Evolutionary conservation across 2,113 vertebrate genomes (phyloP).

Genomic region (Thalassarche chlororhynchos): DNA sequence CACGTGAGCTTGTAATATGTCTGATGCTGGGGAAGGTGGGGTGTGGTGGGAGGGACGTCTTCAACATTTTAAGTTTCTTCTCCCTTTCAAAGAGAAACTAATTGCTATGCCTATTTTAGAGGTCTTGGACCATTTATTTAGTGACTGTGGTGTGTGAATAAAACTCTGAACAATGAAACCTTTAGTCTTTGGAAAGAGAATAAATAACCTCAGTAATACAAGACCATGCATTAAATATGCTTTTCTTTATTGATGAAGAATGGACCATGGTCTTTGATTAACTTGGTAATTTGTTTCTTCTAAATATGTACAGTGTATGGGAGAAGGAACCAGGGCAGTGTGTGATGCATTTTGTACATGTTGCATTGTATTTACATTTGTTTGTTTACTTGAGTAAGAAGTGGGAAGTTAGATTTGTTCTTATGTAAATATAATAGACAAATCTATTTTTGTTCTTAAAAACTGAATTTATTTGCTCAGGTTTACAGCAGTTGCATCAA

Average conservation of each 20-base stretch:
- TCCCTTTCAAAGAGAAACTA: background rate
- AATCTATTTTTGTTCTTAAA: background rate
- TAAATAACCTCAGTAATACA: background rate
- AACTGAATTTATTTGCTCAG: background rate
- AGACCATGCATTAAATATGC: background rate
- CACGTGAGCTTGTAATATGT: background rate
- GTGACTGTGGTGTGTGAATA: background rate
- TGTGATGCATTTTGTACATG: background rate
- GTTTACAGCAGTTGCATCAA: background rate
- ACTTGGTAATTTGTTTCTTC: background rate
- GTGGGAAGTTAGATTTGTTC: background rate
- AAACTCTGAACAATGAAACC: background rate
- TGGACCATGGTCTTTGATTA: background rate
- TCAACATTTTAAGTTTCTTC: background rate
- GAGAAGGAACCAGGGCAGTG: background rate
- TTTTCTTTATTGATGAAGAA: background rate
- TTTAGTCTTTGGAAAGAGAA: background rate
- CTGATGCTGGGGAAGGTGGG: background rate
- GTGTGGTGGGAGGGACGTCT: background rate
- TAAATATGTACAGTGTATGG: background rate
- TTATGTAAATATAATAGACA: background rate
- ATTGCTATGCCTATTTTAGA: background rate
- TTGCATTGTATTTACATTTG: background rate
- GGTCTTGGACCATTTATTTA: background rate
- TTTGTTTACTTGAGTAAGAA: background rate